Conservation (phyloP, 2,113 vertebrate species). For the Eubucco bourcierii region DNA sequence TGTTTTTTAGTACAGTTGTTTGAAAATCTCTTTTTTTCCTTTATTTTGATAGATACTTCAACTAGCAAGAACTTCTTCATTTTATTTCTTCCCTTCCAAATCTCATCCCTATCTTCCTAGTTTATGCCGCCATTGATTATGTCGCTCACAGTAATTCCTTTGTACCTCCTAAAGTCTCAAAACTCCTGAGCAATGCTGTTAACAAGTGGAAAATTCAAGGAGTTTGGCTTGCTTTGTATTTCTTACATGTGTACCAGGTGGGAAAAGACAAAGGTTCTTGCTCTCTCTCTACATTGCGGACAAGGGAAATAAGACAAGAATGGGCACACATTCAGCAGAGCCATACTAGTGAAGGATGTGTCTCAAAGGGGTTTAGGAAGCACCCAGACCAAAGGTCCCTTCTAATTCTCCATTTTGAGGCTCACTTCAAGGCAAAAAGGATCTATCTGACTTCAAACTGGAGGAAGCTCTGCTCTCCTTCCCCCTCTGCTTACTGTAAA, state of each 20-base stretch:
- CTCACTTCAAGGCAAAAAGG: neutral
- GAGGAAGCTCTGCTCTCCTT: neutral
- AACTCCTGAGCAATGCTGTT: neutral
- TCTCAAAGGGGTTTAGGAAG: neutral
- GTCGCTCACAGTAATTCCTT: neutral
- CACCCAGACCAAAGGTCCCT: neutral
- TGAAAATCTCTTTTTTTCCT: neutral
- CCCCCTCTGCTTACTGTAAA: neutral
- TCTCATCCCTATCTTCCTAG: neutral
- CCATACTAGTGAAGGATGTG: neutral
- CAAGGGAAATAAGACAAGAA: neutral
- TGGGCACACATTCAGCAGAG: neutral
- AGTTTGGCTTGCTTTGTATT: neutral
- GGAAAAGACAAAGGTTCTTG: neutral
- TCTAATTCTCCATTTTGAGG: neutral
- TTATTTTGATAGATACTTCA: neutral
- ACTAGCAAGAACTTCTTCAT: neutral
- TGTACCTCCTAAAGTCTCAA: neutral
- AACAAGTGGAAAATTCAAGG: neutral
- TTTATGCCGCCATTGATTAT: neutral
- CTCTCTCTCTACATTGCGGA: neutral
- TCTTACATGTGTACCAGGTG: neutral
- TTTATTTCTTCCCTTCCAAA: too few relatives aligned
- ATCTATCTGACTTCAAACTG: neutral
- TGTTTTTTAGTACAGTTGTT: neutral